phyloP scores from a whole-genome alignment of 2,888 invertebrate genomes.

The Loripinus fragilis region DNA sequence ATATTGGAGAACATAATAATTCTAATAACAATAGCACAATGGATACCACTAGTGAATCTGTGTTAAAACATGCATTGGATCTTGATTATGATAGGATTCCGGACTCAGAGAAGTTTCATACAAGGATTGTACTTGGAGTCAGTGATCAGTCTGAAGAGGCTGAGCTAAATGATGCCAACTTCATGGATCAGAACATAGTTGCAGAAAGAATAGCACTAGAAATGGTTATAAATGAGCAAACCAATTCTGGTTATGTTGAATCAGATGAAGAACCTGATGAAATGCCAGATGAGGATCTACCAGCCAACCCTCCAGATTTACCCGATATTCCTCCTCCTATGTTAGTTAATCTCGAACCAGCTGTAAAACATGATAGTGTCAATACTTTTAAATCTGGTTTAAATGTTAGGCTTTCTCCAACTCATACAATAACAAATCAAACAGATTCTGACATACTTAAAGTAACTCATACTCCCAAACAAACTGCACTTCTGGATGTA shows the following conservation, averaged over 20 bases:
- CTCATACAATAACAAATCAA: background rate
- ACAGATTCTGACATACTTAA: background rate
- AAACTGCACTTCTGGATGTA: background rate
- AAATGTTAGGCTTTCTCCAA: background rate
- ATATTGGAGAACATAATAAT: background rate
- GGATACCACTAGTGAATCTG: constrained; percentile 58
- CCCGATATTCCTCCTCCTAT: constrained; percentile 51
- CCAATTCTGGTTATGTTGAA: constrained; percentile 46
- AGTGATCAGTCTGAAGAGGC: constrained; percentile 23
- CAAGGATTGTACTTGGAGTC: constrained; percentile 41
- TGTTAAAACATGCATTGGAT: constrained; percentile 58
- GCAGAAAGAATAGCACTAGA: constrained; percentile 55
- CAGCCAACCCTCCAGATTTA: constrained; percentile 48
- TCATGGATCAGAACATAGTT: constrained; percentile 35
- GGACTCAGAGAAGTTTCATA: constrained; percentile 35
- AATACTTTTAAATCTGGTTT: background rate
- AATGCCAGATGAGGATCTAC: constrained; percentile 45
- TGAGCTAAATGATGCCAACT: constrained; percentile 41
- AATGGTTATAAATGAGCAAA: constrained; percentile 45
- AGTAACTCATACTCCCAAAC: background rate
- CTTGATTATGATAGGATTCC: constrained; percentile 56
- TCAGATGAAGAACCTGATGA: constrained; percentile 58
- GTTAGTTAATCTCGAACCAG: background rate
- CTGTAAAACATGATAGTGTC: background rate
- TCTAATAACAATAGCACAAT: constrained; percentile 34